Percentiles rank a stretch among this genome's conserved stretches.
Conservation (phyloP, 2,888 invertebrate genomes). For the Xestia sexstrigata region DNA sequence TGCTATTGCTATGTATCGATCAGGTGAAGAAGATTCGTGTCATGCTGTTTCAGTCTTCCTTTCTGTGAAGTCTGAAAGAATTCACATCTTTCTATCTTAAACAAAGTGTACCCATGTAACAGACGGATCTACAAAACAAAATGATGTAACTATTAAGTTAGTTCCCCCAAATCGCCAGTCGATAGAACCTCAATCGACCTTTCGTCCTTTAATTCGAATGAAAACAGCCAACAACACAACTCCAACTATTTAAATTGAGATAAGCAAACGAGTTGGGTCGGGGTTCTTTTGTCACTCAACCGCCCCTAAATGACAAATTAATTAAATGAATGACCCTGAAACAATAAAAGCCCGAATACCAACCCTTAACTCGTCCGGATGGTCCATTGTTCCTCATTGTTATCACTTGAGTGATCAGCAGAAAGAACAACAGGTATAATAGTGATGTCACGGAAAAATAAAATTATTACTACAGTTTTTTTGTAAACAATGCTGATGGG, state of each 20-base stretch:
- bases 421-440: constrained; percentile 67
- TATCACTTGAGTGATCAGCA: constrained; percentile 66
- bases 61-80: not conserved
- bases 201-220: constrained; percentile 49
- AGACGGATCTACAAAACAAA: constrained; percentile 1
- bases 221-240: constrained; percentile 51
- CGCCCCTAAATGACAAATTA: constrained; percentile 68
- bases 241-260: constrained; percentile 67
- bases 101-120: not conserved
- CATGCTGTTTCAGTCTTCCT: not conserved
- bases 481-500: constrained; percentile 62
- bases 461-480: constrained; percentile 64
- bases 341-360: constrained; percentile 67
- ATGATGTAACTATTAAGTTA: not conserved
- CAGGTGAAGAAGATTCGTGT: not conserved
- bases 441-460: constrained; percentile 58
- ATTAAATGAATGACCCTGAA: constrained; percentile 68
- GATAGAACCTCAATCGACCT: constrained; percentile 32
- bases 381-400: constrained; percentile 67
- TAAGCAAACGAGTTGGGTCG: constrained; percentile 60
- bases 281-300: constrained; percentile 62
- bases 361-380: constrained; percentile 66
- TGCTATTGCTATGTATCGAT: no score
- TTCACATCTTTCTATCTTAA: not conserved
- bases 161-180: constrained; percentile 24